Base-by-base conservation (phyloP, 2,797 vertebrate genomes). In the Tokudaia muenninki region DNA sequence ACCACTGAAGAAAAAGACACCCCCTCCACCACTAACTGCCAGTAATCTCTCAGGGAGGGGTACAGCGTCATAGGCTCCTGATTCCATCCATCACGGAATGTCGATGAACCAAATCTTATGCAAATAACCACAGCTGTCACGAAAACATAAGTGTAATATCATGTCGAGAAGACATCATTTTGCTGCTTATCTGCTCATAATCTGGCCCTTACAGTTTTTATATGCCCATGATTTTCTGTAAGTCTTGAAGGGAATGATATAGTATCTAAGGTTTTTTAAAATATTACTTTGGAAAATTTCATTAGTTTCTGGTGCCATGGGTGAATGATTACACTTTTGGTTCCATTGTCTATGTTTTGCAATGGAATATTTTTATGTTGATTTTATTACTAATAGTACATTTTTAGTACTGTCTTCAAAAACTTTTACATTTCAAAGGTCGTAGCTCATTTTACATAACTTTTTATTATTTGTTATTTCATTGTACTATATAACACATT, bases 321-420 rank as follows among this genome's bases (percentile, higher is more conserved):
- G 29, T 4, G 47, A 8, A 57, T 37, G 57, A 6, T 37, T 16
- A 12, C 7, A 10, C 80, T 19, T 34, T 31, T 7, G 57, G 79
- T 80, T 41, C 50, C 1, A 0, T 6, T 19, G 31, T 37, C 0
- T 3, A 3, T 5, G 31, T 37, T 34, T 57, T 3, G 21, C n/a
- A 31, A 1, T 1, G 2, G 0, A 16, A 31, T 5, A 13, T 7
- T 84, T 59, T 57, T 26, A 22, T 16, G 10, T 47, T 91, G 37
- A 75, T 61, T 70, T 91, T 29, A 77, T 77, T 12, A 47, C 67
- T 77, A 81, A n/a, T 14, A 26, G 7, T 21, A 17, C 19, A 6
- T 37, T 77, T 50, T 50, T 70, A 47, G 67, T 70, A 14, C 50
- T 65, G 19, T 47, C n/a, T 59, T 78, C 41, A 41, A 22, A 31